These are phyloP conservation scores for Epiblema foenella DNA, from an alignment of 2,888 invertebrate species.

Conservation along the genomic window DNA sequence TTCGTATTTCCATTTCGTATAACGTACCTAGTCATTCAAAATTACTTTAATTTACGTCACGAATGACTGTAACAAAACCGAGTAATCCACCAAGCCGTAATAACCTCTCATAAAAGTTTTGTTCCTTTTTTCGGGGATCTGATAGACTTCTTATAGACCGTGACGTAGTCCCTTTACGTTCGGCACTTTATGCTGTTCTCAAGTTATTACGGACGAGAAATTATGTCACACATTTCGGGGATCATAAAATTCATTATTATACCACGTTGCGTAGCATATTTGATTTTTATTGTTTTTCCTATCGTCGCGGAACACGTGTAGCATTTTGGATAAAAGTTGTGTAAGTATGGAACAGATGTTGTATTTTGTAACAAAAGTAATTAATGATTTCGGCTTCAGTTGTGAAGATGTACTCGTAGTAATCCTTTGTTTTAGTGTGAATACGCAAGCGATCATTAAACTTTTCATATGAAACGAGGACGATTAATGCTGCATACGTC, in stretches of 20 bases:
- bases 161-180: constrained; percentile 27
- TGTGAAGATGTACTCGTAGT: constrained; percentile 18
- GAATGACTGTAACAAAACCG: constrained; percentile 21
- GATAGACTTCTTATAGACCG: constrained; percentile 29
- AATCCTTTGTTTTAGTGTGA: constrained; percentile 19
- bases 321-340: constrained; percentile 50
- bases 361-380: constrained; percentile 65
- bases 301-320: constrained; percentile 53
- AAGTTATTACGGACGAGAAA: constrained; percentile 54
- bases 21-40: constrained; percentile 30
- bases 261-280: constrained; percentile 54
- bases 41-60: constrained; percentile 28
- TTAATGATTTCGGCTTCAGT: constrained; percentile 48
- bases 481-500: no score
- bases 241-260: constrained; percentile 42
- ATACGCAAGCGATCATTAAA: neutral
- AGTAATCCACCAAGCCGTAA: constrained; percentile 31
- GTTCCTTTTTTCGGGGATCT: constrained; percentile 28
- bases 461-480: no score
- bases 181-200: constrained; percentile 54
- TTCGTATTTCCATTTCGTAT: neutral
- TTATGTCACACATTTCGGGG: constrained; percentile 58
- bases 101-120: constrained; percentile 37
- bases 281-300: constrained; percentile 64
- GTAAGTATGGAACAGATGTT: constrained; percentile 65